A percentile compares a stretch with the other conserved stretches of the same genome.
These are phyloP conservation scores for Drosophila kepulauana DNA, from an alignment of 1,140 invertebrate genomes.

Conservation along the genomic window DNA sequence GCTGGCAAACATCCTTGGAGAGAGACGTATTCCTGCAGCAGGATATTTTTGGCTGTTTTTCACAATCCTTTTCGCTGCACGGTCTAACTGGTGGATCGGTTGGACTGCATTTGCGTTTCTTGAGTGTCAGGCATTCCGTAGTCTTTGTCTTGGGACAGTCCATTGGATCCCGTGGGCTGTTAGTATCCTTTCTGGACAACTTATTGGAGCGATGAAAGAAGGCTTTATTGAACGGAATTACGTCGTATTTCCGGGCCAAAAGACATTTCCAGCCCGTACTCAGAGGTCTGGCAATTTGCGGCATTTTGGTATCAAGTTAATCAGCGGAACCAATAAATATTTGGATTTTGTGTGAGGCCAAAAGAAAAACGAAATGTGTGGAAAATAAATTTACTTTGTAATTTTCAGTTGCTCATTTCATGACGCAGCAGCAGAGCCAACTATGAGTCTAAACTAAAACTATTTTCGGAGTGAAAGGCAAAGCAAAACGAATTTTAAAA, in stretches of 20 bases:
- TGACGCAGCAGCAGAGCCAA: not conserved
- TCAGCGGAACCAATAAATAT: slow-evolving; percentile 5
- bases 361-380: not conserved
- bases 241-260: not conserved
- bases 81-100: slow-evolving; percentile 18
- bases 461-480: not conserved
- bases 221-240: not conserved
- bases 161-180: rapidly evolving
- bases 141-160: slow-evolving; percentile 3
- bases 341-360: not conserved
- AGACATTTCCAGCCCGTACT: not conserved
- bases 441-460: not conserved
- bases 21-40: slow-evolving; percentile 16
- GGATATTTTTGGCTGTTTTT: not conserved
- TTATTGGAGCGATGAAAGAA: not conserved
- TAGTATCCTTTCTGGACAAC: not conserved
- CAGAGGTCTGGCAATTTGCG: not conserved
- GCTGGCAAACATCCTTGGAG: not conserved
- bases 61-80: slow-evolving; percentile 26
- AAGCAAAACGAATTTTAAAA: not conserved
- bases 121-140: not conserved
- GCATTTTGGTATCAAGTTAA: not conserved
- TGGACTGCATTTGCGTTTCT: slow-evolving; percentile 1
- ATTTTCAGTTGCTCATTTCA: not conserved
- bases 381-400: not conserved